Conservation (phyloP, 2,113 vertebrate species). For the Cheilinus undulatus region DNA sequence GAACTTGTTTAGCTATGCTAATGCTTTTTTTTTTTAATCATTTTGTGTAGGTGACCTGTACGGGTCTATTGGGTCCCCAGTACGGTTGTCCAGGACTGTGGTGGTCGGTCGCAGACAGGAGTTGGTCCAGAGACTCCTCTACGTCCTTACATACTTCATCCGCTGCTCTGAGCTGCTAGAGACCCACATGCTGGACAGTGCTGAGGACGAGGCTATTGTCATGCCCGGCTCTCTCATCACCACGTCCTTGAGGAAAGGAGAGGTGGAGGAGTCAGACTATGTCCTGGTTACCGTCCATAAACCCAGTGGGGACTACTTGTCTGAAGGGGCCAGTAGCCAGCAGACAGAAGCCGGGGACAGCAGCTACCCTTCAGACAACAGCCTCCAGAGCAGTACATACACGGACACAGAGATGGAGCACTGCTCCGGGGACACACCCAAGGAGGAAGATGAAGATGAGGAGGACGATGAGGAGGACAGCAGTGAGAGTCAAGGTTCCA, state of each 20-base stretch:
- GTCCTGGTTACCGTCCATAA: constrained; percentile 96
- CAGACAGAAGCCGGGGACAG: constrained; percentile 64
- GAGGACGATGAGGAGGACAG: constrained; percentile 63
- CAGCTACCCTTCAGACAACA: constrained; percentile 84
- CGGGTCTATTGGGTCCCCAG: constrained; percentile 95
- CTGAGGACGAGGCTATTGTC: constrained; percentile 95
- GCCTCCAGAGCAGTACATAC: constrained; percentile 87
- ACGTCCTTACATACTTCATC: constrained; percentile 98
- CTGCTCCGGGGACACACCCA: constrained; percentile 70
- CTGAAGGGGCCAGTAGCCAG: constrained; percentile 74
- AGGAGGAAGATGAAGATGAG: constrained; percentile 63
- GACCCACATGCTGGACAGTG: constrained; percentile 92
- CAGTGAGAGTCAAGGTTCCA: constrained; percentile 75
- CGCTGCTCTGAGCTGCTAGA: constrained; percentile 98
- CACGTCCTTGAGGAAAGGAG: constrained; percentile 94
- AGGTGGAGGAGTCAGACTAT: constrained; percentile 97
- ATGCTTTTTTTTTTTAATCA: background rate
- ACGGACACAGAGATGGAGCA: constrained; percentile 74
- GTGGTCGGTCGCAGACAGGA: constrained; percentile 94
- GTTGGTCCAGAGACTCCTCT: constrained; percentile 95
- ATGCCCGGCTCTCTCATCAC: constrained; percentile 98
- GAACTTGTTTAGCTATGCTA: background rate
- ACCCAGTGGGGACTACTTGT: constrained; percentile 89
- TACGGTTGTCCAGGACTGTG: constrained; percentile 93
- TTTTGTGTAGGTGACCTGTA: constrained; percentile 91